Evolutionary conservation across 2,113 vertebrate species (phyloP).

Genomic region (Ploceus nigricollis): DNA sequence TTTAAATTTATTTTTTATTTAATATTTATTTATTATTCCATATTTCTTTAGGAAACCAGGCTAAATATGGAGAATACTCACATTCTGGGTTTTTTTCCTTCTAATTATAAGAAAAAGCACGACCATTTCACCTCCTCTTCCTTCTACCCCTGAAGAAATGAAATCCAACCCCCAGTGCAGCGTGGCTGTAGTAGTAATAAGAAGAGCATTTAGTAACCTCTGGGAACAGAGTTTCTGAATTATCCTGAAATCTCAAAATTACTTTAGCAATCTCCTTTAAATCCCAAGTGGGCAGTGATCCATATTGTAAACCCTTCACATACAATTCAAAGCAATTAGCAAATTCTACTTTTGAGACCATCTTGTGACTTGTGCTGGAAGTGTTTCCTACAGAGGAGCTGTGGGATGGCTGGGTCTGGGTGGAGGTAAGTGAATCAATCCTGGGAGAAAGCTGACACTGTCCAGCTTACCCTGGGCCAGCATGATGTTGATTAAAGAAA

Average conservation of each 20-base stretch:
- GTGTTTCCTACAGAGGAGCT: neutral
- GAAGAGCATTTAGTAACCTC: neutral
- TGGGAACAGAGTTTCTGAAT: constrained; percentile 27
- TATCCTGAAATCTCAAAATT: constrained; percentile 19
- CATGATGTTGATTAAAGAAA: neutral
- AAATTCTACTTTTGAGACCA: neutral
- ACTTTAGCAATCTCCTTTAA: constrained; percentile 31
- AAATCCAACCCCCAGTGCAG: neutral
- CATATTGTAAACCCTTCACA: constrained; percentile 43
- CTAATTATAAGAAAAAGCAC: neutral
- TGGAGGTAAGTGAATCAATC: neutral
- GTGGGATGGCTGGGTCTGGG: neutral
- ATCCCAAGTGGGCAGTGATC: constrained; percentile 40
- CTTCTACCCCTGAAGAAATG: neutral
- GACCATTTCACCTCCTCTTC: neutral
- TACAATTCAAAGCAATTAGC: constrained; percentile 24
- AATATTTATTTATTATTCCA: neutral
- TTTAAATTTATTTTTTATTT: neutral
- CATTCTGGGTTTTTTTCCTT: neutral
- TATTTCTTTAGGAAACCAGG: neutral
- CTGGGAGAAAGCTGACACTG: neutral
- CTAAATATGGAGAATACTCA: neutral
- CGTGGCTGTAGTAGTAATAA: neutral
- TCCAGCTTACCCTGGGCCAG: neutral
- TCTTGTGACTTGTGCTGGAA: constrained; percentile 15